Percentiles rank a stretch among this genome's conserved stretches.
phyloP scores from a whole-genome alignment of 2,888 invertebrate genomes.

The Eupithecia subfuscata region DNA sequence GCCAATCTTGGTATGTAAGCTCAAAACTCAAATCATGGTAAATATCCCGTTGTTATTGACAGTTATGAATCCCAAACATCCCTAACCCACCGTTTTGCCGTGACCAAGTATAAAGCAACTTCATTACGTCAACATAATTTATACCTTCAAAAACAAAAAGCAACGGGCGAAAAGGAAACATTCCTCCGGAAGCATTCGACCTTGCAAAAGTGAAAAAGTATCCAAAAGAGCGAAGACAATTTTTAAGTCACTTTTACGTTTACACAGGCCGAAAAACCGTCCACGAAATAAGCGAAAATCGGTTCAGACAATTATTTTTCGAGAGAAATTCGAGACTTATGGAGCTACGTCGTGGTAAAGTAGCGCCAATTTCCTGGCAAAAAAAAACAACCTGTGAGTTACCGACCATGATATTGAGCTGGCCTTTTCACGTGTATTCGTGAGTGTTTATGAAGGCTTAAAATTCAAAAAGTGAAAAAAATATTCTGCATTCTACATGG shows the following conservation, averaged over 20 bases:
- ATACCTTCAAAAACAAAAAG: not conserved
- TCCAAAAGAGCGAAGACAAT: slow-evolving; percentile 51
- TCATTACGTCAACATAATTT: not conserved
- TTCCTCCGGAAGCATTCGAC: slow-evolving; percentile 52
- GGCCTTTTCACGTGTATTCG: not conserved
- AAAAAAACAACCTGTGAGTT: not conserved
- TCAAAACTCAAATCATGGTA: no score
- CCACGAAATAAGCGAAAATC: slow-evolving; percentile 71
- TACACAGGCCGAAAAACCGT: slow-evolving; percentile 52
- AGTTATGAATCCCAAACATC: no score
- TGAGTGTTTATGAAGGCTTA: no score
- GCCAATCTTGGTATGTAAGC: no score
- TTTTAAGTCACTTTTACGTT: slow-evolving; percentile 57
- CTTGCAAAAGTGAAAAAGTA: slow-evolving; percentile 60
- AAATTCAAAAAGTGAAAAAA: no score
- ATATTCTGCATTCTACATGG: no score
- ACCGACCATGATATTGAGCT: not conserved
- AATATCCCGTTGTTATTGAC: no score
- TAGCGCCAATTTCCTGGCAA: not conserved
- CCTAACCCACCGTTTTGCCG: not conserved
- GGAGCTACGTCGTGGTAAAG: not conserved
- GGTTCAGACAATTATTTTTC: slow-evolving; percentile 82
- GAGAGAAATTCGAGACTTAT: slow-evolving; percentile 80
- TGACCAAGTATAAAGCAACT: not conserved
- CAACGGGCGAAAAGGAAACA: slow-evolving; percentile 42